Percentiles rank a stretch among this genome's conserved stretches.
Evolutionary conservation across 1,140 invertebrate genomes (phyloP).

Genomic region (Hypsibius dujardini): DNA sequence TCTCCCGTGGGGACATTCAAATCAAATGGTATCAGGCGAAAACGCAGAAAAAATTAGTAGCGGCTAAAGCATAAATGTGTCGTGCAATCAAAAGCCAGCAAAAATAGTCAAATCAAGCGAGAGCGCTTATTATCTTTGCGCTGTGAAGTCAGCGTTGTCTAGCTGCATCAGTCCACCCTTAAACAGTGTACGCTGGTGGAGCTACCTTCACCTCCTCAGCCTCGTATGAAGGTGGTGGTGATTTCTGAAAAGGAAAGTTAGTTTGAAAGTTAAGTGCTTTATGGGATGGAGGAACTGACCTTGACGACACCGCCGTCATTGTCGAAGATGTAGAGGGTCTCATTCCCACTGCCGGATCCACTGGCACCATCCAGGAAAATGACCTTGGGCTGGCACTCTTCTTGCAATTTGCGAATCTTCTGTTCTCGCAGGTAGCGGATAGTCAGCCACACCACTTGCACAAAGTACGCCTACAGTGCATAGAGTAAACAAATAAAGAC

Average conservation of each 20-base stretch:
- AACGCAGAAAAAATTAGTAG: too few relatives aligned
- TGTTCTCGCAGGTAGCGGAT: background rate
- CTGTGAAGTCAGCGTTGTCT: too few relatives aligned
- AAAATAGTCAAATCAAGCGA: too few relatives aligned
- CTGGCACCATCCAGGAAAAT: background rate
- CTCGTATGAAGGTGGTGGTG: background rate
- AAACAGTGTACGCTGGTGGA: background rate
- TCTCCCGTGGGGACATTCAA: too few relatives aligned
- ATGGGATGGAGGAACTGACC: background rate
- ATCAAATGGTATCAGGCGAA: too few relatives aligned
- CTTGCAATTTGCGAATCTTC: background rate
- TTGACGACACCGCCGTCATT: slow-evolving; percentile 5
- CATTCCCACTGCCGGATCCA: background rate
- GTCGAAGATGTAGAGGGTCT: background rate
- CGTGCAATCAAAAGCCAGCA: too few relatives aligned
- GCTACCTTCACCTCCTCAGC: background rate
- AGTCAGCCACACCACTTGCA: background rate
- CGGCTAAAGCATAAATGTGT: too few relatives aligned
- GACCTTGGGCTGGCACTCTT: slow-evolving; percentile 8
- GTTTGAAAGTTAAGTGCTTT: background rate
- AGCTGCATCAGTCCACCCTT: too few relatives aligned
- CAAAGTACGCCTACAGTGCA: background rate
- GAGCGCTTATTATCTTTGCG: too few relatives aligned
- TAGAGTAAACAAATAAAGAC: too few relatives aligned
- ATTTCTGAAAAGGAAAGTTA: background rate